Evolutionary conservation across 2,113 vertebrate genomes (phyloP).

Genomic region (Callorhinus ursinus): DNA sequence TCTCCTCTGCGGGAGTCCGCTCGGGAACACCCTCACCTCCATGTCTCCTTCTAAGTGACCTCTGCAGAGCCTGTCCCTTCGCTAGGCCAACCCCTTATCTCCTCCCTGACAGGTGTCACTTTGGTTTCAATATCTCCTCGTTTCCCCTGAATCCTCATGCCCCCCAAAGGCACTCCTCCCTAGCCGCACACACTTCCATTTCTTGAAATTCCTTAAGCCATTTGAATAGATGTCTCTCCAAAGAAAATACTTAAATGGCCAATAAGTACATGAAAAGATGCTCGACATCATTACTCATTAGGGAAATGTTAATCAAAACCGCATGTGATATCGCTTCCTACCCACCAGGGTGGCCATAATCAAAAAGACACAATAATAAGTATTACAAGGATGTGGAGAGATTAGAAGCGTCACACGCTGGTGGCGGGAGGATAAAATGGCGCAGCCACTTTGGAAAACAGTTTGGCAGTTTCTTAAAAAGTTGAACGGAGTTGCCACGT

Average conservation of each 20-base stretch:
- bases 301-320: constrained; percentile 37
- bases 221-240: background rate
- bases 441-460: background rate
- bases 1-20: background rate
- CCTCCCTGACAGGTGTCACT: background rate
- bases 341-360: background rate
- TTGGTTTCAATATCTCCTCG: background rate
- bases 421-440: background rate
- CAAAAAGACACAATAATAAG: background rate
- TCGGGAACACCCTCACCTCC: background rate
- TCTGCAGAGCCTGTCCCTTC: background rate
- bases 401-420: background rate
- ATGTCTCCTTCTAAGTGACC: background rate
- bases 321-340: background rate
- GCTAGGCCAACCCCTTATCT: too few species aligned
- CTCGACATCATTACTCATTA: background rate
- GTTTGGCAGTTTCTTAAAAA: background rate
- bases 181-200: background rate
- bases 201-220: constrained; percentile 4
- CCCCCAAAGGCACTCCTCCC: background rate
- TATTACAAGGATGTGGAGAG: background rate
- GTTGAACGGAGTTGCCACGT: background rate
- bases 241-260: background rate
- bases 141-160: background rate
- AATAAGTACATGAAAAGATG: constrained; percentile 18